Evolutionary conservation across 2,888 invertebrate species (phyloP), one percentile per base, ranked within the genome.

Genomic region (Caenorhabditis sp.): DNA sequence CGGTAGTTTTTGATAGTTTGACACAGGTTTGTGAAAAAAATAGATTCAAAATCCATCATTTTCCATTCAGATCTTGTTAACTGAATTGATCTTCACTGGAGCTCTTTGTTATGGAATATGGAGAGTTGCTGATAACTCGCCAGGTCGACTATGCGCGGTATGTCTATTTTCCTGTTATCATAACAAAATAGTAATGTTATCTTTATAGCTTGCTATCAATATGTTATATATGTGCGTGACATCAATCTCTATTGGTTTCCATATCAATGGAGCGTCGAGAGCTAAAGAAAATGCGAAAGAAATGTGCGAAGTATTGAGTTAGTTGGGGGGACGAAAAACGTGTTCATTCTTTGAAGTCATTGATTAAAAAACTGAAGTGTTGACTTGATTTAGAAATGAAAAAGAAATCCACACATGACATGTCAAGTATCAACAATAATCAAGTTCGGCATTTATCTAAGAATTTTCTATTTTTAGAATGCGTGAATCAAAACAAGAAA

Each of bases 161-260:
- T 58, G 57, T 23, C n/a, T n/a, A n/a, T 57, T 14, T 17, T 23
- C 3, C 21, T 1, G 10, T 61, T 21, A 21, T 31, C 27, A 8
- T 17, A n/a, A 23, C 14, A 14, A 24, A 37, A 43, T 26, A 6
- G 43, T 26, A 27, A n/a, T 26, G 19, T 24, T 26, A 6, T 27
- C 36, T 19, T 31, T 69, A 71, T 60, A 83, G 81, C 60, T 84
- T n/a, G 83, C 82, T 14, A 84, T 84, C 64, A 84, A 84, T 66
- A 81, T 85, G 83, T 76, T 85, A 17, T 85, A 84, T 77, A 83
- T 85, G 83, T 85, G 85, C 69, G 83, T 83, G 10, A 83, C 83
- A 4, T 83, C 85, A 5, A 85, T 86, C 14, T 80, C 81, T 23
- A 86, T 86, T 59, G 86, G 86, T 1, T 86, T 86, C 54, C 86